phyloP scores from a whole-genome alignment of 1,140 invertebrate genomes.

The Macrotrachela quadricornifera region DNA sequence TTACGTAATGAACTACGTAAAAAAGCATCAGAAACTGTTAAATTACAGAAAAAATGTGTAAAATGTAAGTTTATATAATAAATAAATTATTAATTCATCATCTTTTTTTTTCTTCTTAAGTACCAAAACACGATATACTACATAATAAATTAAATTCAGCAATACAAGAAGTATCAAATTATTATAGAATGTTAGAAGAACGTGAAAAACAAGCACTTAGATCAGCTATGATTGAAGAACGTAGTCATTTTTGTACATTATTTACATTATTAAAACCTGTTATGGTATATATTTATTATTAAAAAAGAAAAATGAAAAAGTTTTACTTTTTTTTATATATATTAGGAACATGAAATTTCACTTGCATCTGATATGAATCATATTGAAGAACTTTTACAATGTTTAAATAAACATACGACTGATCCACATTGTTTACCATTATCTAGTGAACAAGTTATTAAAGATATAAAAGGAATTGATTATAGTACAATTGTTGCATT shows the following conservation, averaged over 20 bases:
- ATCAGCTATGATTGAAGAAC: neutral
- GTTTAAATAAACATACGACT: slow-evolving; percentile 49
- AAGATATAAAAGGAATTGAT: slow-evolving; percentile 43
- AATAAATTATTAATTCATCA: slow-evolving; percentile 7
- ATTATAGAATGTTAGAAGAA: neutral
- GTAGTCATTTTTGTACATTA: neutral
- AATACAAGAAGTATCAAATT: neutral
- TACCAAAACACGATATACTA: slow-evolving; percentile 25
- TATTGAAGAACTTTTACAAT: slow-evolving; percentile 59
- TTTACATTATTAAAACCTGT: neutral
- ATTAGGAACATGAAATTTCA: slow-evolving; percentile 68
- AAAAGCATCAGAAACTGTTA: no score
- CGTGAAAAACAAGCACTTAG: neutral
- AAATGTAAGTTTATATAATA: slow-evolving; percentile 15
- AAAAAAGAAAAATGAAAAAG: slow-evolving; percentile 45
- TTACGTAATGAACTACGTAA: no score
- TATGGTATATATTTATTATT: neutral
- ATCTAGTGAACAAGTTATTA: slow-evolving; percentile 60
- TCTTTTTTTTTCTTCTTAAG: neutral
- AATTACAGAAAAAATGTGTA: slow-evolving; percentile 56
- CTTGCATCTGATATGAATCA: slow-evolving; percentile 72
- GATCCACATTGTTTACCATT: slow-evolving; percentile 54
- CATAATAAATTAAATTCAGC: slow-evolving; percentile 38
- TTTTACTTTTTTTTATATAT: neutral
- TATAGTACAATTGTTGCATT: neutral